Evolutionary conservation across 2,113 vertebrate genomes (phyloP).

Genomic region (Platycercus adscitus): DNA sequence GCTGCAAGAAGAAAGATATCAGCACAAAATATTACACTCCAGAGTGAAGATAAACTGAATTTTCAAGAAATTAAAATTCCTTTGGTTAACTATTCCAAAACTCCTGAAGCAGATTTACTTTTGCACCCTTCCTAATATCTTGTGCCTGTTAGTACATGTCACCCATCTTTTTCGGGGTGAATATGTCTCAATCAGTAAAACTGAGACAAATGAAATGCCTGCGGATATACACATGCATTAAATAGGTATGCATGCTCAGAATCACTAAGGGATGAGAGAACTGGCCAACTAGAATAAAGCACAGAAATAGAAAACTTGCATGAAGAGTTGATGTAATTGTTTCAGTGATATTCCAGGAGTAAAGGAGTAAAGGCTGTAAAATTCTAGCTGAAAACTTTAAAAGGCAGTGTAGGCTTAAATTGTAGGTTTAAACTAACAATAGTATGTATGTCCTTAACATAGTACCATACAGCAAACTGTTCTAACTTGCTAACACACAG

Average conservation of each 20-base stretch:
- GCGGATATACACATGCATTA: conserved; percentile 28
- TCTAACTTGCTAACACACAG: not conserved
- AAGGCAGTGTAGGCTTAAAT: not conserved
- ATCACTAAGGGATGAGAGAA: not conserved
- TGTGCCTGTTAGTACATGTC: conserved; percentile 26
- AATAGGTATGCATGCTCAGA: not conserved
- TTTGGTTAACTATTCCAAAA: not conserved
- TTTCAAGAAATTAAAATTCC: not conserved
- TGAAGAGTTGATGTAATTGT: not conserved
- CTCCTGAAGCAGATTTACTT: conserved; percentile 19
- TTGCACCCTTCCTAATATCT: not conserved
- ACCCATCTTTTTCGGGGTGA: not conserved
- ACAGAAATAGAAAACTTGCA: not conserved
- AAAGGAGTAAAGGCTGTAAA: not conserved
- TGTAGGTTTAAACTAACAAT: not conserved
- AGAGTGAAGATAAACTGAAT: not conserved
- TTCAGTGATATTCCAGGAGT: not conserved
- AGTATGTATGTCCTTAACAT: not conserved
- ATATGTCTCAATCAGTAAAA: not conserved
- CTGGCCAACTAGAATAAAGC: not conserved
- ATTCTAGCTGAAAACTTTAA: not conserved
- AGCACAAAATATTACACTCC: not conserved
- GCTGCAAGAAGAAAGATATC: not conserved
- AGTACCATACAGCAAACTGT: not conserved
- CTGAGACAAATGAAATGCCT: conserved; percentile 39